phyloP scores from a whole-genome alignment of 2,797 vertebrate species.

The Chaetodon trifasciatus region DNA sequence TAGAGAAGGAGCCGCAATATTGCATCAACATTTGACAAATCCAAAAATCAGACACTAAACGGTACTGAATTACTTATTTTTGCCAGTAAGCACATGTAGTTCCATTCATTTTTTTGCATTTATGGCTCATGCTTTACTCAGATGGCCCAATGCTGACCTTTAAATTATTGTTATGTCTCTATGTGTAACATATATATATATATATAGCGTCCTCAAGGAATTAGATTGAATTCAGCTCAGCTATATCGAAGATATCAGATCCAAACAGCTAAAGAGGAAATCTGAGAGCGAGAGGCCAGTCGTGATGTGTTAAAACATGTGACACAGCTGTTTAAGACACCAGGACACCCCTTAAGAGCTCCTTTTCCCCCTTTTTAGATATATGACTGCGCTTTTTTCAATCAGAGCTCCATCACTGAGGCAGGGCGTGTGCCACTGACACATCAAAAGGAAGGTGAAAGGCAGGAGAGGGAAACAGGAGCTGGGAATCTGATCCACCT shows the following conservation, averaged over 20 bases:
- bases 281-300: neutral
- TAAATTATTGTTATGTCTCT: neutral
- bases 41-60: neutral
- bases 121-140: neutral
- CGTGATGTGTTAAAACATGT: conserved; percentile 33
- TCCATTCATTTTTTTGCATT: neutral
- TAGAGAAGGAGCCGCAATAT: neutral
- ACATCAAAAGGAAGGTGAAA: conserved; percentile 75
- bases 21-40: neutral
- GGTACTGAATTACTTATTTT: neutral
- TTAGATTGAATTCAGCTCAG: neutral
- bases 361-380: conserved; percentile 23
- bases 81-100: neutral
- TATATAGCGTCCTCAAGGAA: neutral
- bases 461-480: conserved; percentile 79
- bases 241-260: neutral
- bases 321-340: conserved; percentile 52
- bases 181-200: neutral
- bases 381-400: conserved; percentile 59
- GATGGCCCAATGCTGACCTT: neutral
- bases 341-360: conserved; percentile 3
- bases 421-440: conserved; percentile 78
- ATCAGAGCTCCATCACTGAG: conserved; percentile 62
- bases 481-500: conserved; percentile 90
- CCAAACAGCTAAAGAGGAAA: conserved; percentile 12